A percentile compares a stretch with the other conserved stretches of the same genome.
Evolutionary conservation across 2,888 invertebrate genomes (phyloP).

Genomic region (Ornithoptera alexandrae): DNA sequence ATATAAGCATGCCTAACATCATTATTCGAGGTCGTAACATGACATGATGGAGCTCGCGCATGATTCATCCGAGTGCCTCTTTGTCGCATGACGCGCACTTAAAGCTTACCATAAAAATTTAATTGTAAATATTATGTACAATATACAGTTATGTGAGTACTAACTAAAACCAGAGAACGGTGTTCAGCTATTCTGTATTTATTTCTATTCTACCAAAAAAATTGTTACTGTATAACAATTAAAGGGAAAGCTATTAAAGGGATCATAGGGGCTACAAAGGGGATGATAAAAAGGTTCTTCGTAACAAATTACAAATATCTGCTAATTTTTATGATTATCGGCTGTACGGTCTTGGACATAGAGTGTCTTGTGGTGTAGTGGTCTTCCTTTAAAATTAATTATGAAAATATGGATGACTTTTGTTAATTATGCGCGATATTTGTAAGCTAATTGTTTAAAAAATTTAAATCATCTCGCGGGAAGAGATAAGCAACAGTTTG

Average conservation of each 20-base stretch:
- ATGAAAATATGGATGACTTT: no score
- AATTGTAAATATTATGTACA: constrained; percentile 8
- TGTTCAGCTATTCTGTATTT: no score
- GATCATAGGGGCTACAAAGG: no score
- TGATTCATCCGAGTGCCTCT: constrained; percentile 62
- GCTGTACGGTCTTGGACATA: no score
- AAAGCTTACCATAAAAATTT: constrained; percentile 25
- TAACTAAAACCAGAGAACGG: not conserved
- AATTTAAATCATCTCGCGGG: not conserved
- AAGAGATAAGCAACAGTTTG: not conserved
- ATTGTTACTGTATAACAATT: not conserved
- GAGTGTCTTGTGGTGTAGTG: no score
- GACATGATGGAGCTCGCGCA: constrained; percentile 64
- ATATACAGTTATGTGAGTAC: constrained; percentile 1
- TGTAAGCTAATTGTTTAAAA: not conserved
- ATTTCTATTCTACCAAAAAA: not conserved
- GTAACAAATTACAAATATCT: no score
- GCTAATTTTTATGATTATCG: no score
- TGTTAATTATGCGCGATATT: not conserved
- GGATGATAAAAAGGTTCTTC: no score
- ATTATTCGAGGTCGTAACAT: constrained; percentile 67
- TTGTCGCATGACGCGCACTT: constrained; percentile 43
- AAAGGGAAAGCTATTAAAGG: not conserved
- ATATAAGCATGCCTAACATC: constrained; percentile 47
- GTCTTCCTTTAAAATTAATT: no score